phyloP scores from a whole-genome alignment of 2,113 vertebrate species.

The Pangasianodon gigas region DNA sequence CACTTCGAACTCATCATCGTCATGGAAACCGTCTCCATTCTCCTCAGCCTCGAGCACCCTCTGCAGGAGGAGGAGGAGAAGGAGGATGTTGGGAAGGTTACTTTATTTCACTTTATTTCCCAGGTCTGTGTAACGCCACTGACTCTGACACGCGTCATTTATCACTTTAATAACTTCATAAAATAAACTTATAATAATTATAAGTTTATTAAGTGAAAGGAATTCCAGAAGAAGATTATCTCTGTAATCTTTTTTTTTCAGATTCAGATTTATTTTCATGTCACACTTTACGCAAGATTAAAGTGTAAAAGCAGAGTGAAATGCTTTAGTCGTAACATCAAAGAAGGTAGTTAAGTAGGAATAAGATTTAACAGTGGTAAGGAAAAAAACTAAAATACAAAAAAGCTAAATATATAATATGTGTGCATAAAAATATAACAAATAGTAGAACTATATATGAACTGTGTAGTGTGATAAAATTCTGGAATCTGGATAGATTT shows the following conservation, averaged over 20 bases:
- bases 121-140: background rate
- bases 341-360: background rate
- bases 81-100: background rate
- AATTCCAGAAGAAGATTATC: background rate
- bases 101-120: background rate
- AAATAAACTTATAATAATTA: background rate
- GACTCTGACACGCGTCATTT: background rate
- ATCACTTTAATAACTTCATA: background rate
- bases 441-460: too few relatives aligned
- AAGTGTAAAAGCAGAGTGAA: too few relatives aligned
- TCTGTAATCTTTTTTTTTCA: background rate
- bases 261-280: too few relatives aligned
- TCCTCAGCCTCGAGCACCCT: conserved; percentile 95
- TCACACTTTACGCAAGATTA: too few relatives aligned
- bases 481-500: background rate
- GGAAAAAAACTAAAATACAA: background rate
- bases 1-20: conserved; percentile 93
- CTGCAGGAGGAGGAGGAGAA: conserved; percentile 63
- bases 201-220: background rate
- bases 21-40: conserved; percentile 90
- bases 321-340: background rate
- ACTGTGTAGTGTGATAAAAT: background rate
- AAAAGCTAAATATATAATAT: background rate
- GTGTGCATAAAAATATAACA: background rate
- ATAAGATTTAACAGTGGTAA: background rate